phyloP scores from a whole-genome alignment of 1,140 invertebrate genomes.

The Zaprionus lachaisei region DNA sequence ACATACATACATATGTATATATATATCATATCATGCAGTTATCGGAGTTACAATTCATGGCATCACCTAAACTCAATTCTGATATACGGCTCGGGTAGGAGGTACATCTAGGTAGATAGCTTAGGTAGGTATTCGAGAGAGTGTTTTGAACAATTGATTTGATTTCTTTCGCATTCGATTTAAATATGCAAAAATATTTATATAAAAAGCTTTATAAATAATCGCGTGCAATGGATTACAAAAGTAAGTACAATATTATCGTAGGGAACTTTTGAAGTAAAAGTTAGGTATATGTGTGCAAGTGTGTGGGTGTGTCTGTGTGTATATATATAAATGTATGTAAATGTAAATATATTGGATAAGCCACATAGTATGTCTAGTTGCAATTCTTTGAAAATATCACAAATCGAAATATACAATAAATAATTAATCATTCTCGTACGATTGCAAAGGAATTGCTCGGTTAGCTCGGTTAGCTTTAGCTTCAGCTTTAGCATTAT shows the following conservation, averaged over 20 bases:
- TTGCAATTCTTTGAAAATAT: constrained; percentile 82
- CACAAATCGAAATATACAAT: constrained; percentile 82
- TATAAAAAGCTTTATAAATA: constrained; percentile 46
- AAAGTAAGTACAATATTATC: constrained; percentile 46
- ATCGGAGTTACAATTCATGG: constrained; percentile 60
- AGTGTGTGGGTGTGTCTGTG: background rate
- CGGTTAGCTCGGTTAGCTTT: constrained; percentile 43
- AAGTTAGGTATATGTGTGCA: constrained; percentile 25
- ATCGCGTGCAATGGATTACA: constrained; percentile 42
- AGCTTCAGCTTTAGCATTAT: constrained; percentile 14
- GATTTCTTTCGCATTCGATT: background rate
- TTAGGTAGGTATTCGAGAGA: constrained; percentile 34
- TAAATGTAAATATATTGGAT: constrained; percentile 51
- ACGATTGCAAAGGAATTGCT: constrained; percentile 71
- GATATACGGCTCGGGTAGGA: background rate
- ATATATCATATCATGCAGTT: constrained; percentile 41
- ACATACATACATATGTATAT: too few species aligned
- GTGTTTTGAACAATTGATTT: constrained; percentile 46
- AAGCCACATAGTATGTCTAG: constrained; percentile 79
- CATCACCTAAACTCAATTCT: constrained; percentile 20
- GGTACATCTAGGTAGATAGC: constrained; percentile 13
- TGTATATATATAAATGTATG: constrained; percentile 21
- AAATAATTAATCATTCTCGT: constrained; percentile 72
- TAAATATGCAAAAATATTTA: constrained; percentile 17
- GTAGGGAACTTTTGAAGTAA: constrained; percentile 48